Conservation (phyloP, 2,888 invertebrate genomes). For the Embidobia sp. region DNA sequence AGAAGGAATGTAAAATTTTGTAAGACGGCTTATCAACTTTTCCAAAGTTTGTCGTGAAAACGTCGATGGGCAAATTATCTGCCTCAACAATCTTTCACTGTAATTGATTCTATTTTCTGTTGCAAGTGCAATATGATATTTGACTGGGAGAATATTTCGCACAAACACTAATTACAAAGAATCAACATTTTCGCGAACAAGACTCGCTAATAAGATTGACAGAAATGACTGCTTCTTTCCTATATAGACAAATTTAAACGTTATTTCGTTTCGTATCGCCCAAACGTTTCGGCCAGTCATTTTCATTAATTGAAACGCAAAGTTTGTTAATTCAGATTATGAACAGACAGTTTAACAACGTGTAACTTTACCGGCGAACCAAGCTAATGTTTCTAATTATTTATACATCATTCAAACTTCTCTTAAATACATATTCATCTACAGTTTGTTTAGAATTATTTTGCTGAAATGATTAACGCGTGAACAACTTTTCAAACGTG, state of each 20-base stretch:
- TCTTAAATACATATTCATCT: too few relatives aligned
- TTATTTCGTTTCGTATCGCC: not conserved
- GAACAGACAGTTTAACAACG: not conserved
- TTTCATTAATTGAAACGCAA: slow-evolving; percentile 4
- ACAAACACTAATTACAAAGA: too few relatives aligned
- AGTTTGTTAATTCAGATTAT: slow-evolving; percentile 4
- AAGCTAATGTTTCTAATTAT: slow-evolving; percentile 16
- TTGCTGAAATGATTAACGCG: too few relatives aligned
- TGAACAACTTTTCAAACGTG: too few relatives aligned
- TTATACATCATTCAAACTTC: slow-evolving; percentile 5
- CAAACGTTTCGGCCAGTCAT: not conserved
- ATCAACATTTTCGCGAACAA: not conserved
- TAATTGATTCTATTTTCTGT: slow-evolving; percentile 15
- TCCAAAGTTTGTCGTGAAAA: slow-evolving; percentile 13
- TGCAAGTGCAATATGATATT: not conserved
- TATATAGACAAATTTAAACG: too few relatives aligned
- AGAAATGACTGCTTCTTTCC: not conserved
- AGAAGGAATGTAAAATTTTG: slow-evolving; percentile 12
- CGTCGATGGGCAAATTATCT: slow-evolving; percentile 19
- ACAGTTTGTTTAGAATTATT: too few relatives aligned
- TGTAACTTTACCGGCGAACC: slow-evolving; percentile 2
- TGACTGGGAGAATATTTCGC: not conserved
- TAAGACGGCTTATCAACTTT: slow-evolving; percentile 33
- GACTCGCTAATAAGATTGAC: not conserved
- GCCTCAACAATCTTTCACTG: slow-evolving; percentile 5